Evolutionary conservation across 2,113 vertebrate genomes (phyloP).

Genomic region (Notiomystis cincta): DNA sequence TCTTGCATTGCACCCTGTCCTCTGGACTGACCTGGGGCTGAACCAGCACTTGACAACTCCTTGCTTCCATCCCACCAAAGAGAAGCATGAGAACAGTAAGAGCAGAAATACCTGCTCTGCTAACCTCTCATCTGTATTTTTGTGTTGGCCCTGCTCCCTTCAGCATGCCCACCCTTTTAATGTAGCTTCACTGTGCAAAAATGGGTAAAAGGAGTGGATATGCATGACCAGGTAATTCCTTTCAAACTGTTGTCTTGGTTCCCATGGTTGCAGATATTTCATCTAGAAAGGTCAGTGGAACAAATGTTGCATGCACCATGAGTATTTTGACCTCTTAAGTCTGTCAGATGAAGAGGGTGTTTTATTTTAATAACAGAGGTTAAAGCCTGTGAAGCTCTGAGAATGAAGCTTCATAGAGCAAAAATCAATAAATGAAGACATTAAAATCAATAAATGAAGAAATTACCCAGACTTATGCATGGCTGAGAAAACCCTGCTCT

Average conservation of each 20-base stretch:
- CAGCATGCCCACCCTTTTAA: not conserved
- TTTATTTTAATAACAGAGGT: not conserved
- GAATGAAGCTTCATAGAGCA: not conserved
- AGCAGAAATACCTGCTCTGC: not conserved
- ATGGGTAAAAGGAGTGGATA: not conserved
- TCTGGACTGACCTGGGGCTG: not conserved
- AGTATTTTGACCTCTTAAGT: not conserved
- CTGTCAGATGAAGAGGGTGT: not conserved
- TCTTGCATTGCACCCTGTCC: not conserved
- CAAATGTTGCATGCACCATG: not conserved
- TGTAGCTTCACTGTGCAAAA: not conserved
- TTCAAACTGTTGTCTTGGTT: not conserved
- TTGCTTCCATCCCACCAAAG: not conserved
- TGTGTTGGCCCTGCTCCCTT: not conserved
- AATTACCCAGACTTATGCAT: not conserved
- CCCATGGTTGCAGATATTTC: constrained; percentile 20
- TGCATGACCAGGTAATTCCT: not conserved
- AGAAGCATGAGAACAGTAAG: not conserved
- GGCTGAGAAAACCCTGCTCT: not conserved
- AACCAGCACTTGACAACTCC: not conserved
- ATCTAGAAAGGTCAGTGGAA: constrained; percentile 33
- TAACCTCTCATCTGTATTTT: not conserved
- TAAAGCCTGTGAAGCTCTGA: not conserved
- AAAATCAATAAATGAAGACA: not conserved
- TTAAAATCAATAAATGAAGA: not conserved